Base-by-base conservation (phyloP, 2,797 vertebrate genomes). In the Karalla daura region DNA sequence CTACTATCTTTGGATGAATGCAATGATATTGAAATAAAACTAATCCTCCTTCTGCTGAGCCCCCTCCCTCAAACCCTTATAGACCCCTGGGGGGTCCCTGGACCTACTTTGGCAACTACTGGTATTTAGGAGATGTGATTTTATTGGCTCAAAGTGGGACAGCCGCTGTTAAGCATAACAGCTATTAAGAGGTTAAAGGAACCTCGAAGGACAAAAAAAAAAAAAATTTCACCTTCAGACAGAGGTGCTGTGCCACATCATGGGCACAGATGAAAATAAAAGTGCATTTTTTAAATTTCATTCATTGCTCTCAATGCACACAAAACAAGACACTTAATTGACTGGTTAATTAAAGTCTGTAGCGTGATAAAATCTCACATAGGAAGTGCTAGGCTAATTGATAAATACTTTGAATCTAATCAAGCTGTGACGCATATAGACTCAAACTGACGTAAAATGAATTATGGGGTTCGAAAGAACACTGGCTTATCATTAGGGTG, bases 391-490 rank as follows among this genome's bases (percentile, higher is more conserved):
- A 46, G 47, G 61, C 68, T 76, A 76, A 74, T 78, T 71, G 81
- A 74, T 70, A 60, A 63, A 86, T 74, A 56, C 55, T 80, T 65
- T 54, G 27, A 82, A 63, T 78, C 64, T 70, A 76, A 83, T 80
- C 55, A 71, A 78, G 49, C 61, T 25, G 49, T 35, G 45, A 67
- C n/a, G 73, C 65, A 63, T 56, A 37, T 33, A 41, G 45, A 73
- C 68, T 73, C 68, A 71, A 87, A 73, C 55, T 76, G 66, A 90
- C 30, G 14, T 41, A 63, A 88, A 93, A 86, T 93, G 80, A 96
- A 94, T 95, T 92, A 95, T 86, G 78, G 90, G 93, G 96, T 96
- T 95, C 89, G 94, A 95, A 94, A 94, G 95, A 96, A 96, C 95
- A 96, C 78, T 55, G 78, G 54, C 92, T 96, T 95, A 95, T 96